Percentiles rank a stretch among this genome's conserved stretches.
Evolutionary conservation across 2,797 vertebrate species (phyloP).

Genomic region (Schizopygopsis pylzovi): DNA sequence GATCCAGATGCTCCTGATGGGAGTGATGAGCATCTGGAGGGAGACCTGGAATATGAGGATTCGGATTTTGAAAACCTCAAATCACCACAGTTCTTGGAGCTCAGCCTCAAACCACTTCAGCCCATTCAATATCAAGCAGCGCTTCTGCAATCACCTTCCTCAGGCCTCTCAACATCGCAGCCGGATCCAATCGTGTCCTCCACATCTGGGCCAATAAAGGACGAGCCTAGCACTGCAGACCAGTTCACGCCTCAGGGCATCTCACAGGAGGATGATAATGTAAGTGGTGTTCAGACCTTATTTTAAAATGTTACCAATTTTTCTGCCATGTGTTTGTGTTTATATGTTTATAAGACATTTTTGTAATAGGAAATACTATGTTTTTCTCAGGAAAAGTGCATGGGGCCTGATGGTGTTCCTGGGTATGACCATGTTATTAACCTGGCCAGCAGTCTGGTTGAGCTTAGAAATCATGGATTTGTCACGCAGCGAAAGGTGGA

Average conservation of each 20-base stretch:
- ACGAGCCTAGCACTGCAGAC: not conserved
- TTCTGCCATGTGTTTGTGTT: not conserved
- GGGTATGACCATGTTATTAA: slow-evolving; percentile 21
- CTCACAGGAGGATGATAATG: not conserved
- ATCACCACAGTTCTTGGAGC: slow-evolving; percentile 15
- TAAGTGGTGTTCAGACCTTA: not conserved
- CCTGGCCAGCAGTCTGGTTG: slow-evolving; percentile 34
- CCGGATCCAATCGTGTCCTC: slow-evolving; percentile 40
- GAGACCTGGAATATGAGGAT: slow-evolving; percentile 11
- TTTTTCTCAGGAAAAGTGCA: not conserved
- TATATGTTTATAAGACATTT: not conserved
- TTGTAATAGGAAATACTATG: not conserved
- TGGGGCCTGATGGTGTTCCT: slow-evolving; percentile 25
- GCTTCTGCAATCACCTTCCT: not conserved
- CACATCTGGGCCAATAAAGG: slow-evolving; percentile 34
- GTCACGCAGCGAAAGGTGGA: slow-evolving; percentile 14
- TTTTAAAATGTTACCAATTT: no score
- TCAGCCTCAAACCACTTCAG: slow-evolving; percentile 15
- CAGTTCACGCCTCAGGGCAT: not conserved
- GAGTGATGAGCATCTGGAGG: not conserved
- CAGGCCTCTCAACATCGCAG: not conserved
- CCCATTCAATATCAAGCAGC: not conserved
- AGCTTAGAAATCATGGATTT: slow-evolving; percentile 24
- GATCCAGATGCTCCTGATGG: slow-evolving; percentile 31
- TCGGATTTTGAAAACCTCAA: not conserved